Evolutionary conservation across 2,888 invertebrate species (phyloP).

Genomic region (Chrysolina americana): DNA sequence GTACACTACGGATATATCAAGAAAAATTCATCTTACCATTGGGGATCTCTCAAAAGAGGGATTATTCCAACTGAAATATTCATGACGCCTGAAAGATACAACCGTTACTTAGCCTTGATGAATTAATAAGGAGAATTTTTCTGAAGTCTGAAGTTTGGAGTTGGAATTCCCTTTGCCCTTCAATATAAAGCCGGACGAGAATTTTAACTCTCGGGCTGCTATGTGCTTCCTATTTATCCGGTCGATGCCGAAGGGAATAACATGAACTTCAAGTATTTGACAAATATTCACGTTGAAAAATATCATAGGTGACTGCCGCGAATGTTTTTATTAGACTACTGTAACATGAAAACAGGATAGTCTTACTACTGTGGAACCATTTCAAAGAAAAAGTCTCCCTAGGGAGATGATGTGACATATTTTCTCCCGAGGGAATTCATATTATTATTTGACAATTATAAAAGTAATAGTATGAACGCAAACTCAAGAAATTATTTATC

Average conservation of each 20-base stretch:
- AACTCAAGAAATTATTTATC: too few species aligned
- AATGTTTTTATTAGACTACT: constrained; percentile 49
- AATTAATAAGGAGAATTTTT: constrained; percentile 47
- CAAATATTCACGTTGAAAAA: constrained; percentile 62
- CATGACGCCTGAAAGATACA: constrained; percentile 25
- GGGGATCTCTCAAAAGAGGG: background rate
- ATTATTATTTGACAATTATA: too few species aligned
- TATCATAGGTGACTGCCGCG: constrained; percentile 56
- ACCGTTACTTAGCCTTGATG: constrained; percentile 45
- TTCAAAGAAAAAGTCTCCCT: too few species aligned
- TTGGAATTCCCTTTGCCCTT: constrained; percentile 51
- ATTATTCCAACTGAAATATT: constrained; percentile 26
- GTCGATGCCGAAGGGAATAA: constrained; percentile 53
- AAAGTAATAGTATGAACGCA: too few species aligned
- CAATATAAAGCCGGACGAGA: constrained; percentile 50
- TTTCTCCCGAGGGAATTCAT: too few species aligned
- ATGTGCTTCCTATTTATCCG: constrained; percentile 49
- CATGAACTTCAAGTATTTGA: constrained; percentile 54
- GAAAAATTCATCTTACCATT: too few species aligned
- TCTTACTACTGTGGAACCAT: too few species aligned
- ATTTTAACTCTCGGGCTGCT: constrained; percentile 41
- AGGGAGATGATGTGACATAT: too few species aligned
- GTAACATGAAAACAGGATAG: too few species aligned
- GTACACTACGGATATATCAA: too few species aligned
- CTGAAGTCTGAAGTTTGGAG: constrained; percentile 43